Base-by-base conservation (phyloP, 2,113 vertebrate species). In the Corythornis cristatus region DNA sequence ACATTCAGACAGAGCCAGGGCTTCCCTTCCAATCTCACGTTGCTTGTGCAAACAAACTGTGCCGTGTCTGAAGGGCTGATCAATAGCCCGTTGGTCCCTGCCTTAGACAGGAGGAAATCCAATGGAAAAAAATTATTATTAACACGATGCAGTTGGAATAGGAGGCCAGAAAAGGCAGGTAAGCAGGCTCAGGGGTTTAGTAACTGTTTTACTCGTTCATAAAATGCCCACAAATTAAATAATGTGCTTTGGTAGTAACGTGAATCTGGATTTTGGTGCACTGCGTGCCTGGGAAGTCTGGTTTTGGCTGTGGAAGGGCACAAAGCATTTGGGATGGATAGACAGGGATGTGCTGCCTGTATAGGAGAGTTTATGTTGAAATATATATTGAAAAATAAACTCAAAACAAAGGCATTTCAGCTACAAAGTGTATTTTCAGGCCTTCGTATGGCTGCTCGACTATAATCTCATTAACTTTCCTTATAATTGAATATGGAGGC, bases 101-200 rank as follows among this genome's bases (percentile, higher is more conserved):
- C 43, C 64, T 75, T 89, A 77, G 42, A 33, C 54, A 81, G 45
- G 62, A 88, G 35, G 58, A 95, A 93, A 94, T 94, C 76, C 79
- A 54, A 4, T 64, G 29, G 54, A 71, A 94, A 92, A 88, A 77
- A 31, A 50, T 28, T 4, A 58, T 88, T 86, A 58, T 83, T 81
- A 66, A 83, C 37, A 29, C 2, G 1, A 51, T 51, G 9, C 7
- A 1, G 50, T 48, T 71, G 65, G 81, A 94, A 83, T 65, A 56
- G 0, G 15, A 62, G 75, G n/a, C 42, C 20, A 83, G 33, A 86
- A 80, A 46, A 70, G n/a, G 66, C 43, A 61, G 43, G 37, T 90
- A 79, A 80, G 77, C 4, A 5, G 51, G 45, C 14, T 50, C 57
- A 12, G 9, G 8, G 0, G 46, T 94, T 86, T 77, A 48, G 33